Evolutionary conservation across 2,888 invertebrate species (phyloP).

Genomic region (Drosophila tripunctata): DNA sequence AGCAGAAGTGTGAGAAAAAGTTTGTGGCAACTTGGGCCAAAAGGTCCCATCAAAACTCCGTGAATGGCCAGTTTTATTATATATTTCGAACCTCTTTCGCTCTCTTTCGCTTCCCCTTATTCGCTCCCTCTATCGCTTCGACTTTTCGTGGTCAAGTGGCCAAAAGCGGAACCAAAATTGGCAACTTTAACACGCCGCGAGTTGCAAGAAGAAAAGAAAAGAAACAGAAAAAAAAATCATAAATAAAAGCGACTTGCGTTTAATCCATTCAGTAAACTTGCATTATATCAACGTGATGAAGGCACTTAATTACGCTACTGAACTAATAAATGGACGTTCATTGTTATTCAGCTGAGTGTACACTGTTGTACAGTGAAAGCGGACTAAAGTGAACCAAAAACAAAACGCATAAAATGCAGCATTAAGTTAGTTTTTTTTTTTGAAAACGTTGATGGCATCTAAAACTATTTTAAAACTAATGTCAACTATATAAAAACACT

Average conservation of each 20-base stretch:
- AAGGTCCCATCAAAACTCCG: constrained; percentile 6
- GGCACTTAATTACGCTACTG: constrained; percentile 7
- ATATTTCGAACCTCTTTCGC: background rate
- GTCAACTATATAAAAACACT: too few relatives aligned
- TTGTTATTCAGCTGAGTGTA: background rate
- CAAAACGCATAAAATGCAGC: background rate
- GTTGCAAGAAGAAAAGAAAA: background rate
- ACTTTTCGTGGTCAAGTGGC: constrained; percentile 30
- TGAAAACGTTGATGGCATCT: too few relatives aligned
- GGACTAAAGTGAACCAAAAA: background rate
- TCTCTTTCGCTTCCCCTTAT: background rate
- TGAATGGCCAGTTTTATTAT: constrained; percentile 12
- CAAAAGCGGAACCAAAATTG: constrained; percentile 36
- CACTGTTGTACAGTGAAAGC: constrained; percentile 9
- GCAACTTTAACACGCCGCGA: constrained; percentile 35
- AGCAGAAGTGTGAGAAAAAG: constrained; percentile 14
- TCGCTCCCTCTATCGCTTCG: background rate
- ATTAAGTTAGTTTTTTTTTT: too few relatives aligned
- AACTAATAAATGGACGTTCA: background rate
- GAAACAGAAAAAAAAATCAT: background rate
- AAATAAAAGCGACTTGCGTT: background rate
- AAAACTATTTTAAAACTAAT: too few relatives aligned
- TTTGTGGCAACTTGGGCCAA: constrained; percentile 1
- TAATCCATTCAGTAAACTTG: constrained; percentile 15
- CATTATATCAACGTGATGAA: constrained; percentile 10